phyloP scores from a whole-genome alignment of 53 echinoderm and acorn worm species.

The Temnopleurus reevesii region DNA sequence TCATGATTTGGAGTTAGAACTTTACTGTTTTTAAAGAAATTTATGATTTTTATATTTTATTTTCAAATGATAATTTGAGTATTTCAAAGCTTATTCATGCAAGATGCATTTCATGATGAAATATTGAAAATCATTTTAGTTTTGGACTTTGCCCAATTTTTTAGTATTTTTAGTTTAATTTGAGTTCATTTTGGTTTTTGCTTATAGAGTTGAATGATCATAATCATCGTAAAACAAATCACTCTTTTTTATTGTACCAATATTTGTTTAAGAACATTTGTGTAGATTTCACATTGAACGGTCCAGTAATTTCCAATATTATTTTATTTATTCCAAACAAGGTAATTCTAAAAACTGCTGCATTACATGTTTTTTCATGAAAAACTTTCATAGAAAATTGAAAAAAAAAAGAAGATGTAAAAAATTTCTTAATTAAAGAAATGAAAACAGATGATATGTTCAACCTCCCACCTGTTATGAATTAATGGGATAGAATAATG shows the following conservation, averaged over 20 bases:
- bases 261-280: too few relatives aligned
- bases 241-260: too few relatives aligned
- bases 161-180: too few relatives aligned
- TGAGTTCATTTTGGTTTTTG: background rate
- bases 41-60: background rate
- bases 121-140: background rate
- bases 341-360: conserved; percentile 15
- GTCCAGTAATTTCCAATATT: too few relatives aligned
- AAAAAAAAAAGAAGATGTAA: background rate
- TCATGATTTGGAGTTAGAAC: too few relatives aligned
- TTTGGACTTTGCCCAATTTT: too few relatives aligned
- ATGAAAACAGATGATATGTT: background rate
- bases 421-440: background rate
- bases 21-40: background rate
- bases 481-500: background rate
- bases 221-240: too few relatives aligned
- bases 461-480: conserved; percentile 19
- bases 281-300: too few relatives aligned
- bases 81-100: background rate
- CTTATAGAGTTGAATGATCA: too few relatives aligned
- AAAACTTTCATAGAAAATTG: background rate
- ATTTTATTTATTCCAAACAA: too few relatives aligned
- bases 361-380: background rate
- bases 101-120: background rate
- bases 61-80: background rate